A percentile compares a stretch with the other conserved stretches of the same genome.
phyloP scores from a whole-genome alignment of 2,888 invertebrate species.

The Acholoe squamosa region DNA sequence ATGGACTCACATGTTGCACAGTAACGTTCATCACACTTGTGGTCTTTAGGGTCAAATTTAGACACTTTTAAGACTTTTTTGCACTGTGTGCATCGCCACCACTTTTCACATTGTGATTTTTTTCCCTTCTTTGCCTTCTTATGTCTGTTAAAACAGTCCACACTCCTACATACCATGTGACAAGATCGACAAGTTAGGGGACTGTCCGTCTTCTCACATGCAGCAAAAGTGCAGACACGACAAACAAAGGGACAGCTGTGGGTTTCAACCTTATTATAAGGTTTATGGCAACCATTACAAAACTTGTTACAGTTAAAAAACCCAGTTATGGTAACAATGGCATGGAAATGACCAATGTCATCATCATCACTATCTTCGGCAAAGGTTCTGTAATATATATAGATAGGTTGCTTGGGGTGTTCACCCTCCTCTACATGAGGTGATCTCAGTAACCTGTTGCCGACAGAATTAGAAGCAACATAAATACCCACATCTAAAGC shows the following conservation, averaged over 20 bases:
- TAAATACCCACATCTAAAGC: neutral
- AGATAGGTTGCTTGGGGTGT: neutral
- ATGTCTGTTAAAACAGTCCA: neutral
- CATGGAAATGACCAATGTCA: neutral
- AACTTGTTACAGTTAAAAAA: neutral
- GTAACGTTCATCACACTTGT: neutral
- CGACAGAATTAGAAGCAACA: neutral
- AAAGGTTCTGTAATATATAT: neutral
- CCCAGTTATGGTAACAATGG: neutral
- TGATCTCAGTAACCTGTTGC: neutral
- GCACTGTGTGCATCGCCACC: neutral
- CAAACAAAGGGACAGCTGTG: neutral
- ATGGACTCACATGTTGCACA: neutral
- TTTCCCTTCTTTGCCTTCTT: neutral
- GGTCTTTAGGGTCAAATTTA: neutral
- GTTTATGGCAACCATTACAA: neutral
- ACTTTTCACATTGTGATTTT: neutral
- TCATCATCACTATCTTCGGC: neutral
- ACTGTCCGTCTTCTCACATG: neutral
- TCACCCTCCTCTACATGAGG: neutral
- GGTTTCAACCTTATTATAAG: neutral
- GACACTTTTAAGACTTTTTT: neutral
- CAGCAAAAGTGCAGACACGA: neutral
- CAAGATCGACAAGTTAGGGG: neutral
- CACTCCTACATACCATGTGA: constrained; percentile 5